Evolutionary conservation across 2,797 vertebrate genomes (phyloP).

Genomic region (Loriculus beryllinus): DNA sequence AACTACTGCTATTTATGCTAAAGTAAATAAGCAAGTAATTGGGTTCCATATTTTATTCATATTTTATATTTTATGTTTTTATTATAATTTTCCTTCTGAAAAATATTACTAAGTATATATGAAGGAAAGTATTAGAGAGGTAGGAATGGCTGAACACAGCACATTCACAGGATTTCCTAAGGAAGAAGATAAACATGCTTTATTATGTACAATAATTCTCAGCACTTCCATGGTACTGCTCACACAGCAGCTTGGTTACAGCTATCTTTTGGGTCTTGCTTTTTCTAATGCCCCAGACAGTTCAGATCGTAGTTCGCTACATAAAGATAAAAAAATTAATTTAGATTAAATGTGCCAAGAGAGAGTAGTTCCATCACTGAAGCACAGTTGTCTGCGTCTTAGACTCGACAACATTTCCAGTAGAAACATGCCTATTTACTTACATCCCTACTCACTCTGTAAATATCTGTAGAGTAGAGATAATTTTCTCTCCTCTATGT

Average conservation of each 20-base stretch:
- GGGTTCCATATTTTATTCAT: neutral
- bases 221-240: neutral
- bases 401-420: neutral
- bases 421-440: neutral
- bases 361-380: neutral
- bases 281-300: neutral
- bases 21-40: neutral
- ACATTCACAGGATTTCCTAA: neutral
- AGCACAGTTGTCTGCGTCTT: neutral
- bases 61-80: too few species aligned
- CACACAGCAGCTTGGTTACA: neutral
- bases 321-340: slow-evolving; percentile 7
- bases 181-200: neutral
- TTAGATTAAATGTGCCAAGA: slow-evolving; percentile 17
- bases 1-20: neutral
- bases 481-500: neutral
- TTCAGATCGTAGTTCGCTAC: neutral
- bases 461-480: neutral
- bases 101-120: neutral
- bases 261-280: neutral
- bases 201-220: neutral
- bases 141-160: neutral
- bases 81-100: neutral
- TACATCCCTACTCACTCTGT: neutral
- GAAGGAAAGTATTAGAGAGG: neutral